Evolutionary conservation across 2,113 vertebrate species (phyloP).

Genomic region (Euleptes europaea): DNA sequence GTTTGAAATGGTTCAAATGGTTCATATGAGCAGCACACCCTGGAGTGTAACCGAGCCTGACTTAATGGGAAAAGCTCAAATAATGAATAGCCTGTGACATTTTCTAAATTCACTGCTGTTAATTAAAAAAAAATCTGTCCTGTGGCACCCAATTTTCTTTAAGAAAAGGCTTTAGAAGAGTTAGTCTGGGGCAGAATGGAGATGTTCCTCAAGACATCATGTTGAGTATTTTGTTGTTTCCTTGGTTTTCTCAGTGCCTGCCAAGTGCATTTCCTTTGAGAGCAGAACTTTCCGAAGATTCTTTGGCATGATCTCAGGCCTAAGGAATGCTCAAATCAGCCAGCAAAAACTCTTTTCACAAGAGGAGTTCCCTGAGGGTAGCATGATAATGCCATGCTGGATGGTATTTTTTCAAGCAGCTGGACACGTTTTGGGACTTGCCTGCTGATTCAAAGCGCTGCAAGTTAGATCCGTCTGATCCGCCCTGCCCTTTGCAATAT

Average conservation of each 20-base stretch:
- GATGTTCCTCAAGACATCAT: not conserved
- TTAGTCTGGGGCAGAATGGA: not conserved
- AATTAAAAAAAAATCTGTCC: not conserved
- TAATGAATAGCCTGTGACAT: not conserved
- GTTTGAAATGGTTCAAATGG: not conserved
- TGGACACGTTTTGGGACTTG: not conserved
- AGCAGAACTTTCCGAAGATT: constrained; percentile 7
- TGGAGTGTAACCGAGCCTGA: not conserved
- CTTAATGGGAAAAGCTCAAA: not conserved
- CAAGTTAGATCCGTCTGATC: not conserved
- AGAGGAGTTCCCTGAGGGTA: constrained; percentile 18
- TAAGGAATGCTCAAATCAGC: constrained; percentile 1
- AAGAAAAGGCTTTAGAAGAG: not conserved
- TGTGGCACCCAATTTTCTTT: not conserved
- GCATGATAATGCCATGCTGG: not conserved
- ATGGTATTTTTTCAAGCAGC: constrained; percentile 13
- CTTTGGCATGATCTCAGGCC: constrained; percentile 11
- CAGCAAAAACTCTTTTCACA: constrained; percentile 23
- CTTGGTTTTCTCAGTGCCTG: not conserved
- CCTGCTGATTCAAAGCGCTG: not conserved
- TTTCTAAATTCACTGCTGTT: not conserved
- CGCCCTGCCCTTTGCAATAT: not conserved
- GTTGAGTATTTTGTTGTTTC: constrained; percentile 1
- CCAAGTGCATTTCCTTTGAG: constrained; percentile 10
- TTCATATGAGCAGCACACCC: not conserved